Percentiles rank a stretch among this genome's conserved stretches.
phyloP scores from a whole-genome alignment of 2,797 vertebrate species.

The Micrastur ruficollis region DNA sequence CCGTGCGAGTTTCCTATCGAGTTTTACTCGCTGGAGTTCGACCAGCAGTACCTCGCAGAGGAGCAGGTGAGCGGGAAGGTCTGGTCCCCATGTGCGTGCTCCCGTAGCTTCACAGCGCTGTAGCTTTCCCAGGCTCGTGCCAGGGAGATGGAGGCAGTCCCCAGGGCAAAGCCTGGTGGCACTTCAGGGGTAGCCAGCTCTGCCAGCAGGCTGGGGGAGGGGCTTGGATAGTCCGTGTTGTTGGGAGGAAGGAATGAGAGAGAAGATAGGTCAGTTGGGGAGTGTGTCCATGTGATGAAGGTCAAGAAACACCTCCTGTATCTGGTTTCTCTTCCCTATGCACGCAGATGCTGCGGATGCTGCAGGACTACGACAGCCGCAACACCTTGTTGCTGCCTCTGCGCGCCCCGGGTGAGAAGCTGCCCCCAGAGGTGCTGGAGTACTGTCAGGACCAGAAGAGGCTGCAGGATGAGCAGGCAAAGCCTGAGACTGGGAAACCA shows the following conservation, averaged over 20 bases:
- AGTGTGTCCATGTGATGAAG: neutral
- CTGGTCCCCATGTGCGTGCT: rapidly evolving
- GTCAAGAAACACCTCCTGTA: rapidly evolving
- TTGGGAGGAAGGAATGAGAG: neutral
- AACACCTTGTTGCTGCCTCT: constrained; percentile 83
- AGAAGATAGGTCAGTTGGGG: neutral
- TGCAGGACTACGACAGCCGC: constrained; percentile 79
- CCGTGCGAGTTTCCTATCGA: constrained; percentile 87
- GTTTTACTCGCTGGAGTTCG: constrained; percentile 89
- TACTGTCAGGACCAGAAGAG: constrained; percentile 74
- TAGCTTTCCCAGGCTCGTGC: neutral
- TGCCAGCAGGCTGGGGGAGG: neutral
- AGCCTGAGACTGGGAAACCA: constrained; percentile 37
- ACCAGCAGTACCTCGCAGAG: constrained; percentile 85
- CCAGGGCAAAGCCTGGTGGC: neutral
- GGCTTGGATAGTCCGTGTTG: neutral
- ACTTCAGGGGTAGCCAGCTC: neutral
- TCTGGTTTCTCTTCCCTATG: neutral
- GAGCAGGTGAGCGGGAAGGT: constrained; percentile 80
- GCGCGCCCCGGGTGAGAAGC: constrained; percentile 77
- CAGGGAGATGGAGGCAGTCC: neutral
- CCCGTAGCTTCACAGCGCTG: neutral
- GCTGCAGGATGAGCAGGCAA: constrained; percentile 37
- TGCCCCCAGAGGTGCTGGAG: constrained; percentile 84
- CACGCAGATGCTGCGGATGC: constrained; percentile 77